phyloP scores from a whole-genome alignment of 2,113 vertebrate genomes.

The Indicator indicator region DNA sequence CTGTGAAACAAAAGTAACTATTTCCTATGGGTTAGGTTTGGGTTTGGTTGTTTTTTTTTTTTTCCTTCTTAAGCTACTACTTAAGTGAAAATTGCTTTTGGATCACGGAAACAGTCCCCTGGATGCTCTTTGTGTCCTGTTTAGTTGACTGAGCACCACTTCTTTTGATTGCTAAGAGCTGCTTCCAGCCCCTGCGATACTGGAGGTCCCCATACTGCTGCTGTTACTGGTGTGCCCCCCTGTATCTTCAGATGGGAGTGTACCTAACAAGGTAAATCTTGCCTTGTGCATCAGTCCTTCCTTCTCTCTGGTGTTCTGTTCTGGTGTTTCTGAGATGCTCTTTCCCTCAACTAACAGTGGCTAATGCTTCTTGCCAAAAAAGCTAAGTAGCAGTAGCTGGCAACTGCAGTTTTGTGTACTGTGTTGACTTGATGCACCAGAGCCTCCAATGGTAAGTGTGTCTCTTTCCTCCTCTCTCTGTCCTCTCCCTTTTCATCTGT shows the following conservation, averaged over 20 bases:
- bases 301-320: background rate
- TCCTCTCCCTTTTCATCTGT: background rate
- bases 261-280: background rate
- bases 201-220: background rate
- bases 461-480: background rate
- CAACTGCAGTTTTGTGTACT: background rate
- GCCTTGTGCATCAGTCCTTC: background rate
- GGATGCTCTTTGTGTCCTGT: background rate
- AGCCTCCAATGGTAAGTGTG: background rate
- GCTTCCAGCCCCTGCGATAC: background rate
- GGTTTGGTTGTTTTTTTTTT: background rate
- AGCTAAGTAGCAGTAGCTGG: background rate
- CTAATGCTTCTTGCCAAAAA: background rate
- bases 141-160: background rate
- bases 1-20: background rate
- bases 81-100: background rate
- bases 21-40: background rate
- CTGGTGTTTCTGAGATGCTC: background rate
- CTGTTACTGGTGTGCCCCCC: accelerated
- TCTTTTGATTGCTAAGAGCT: background rate
- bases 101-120: background rate
- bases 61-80: background rate
- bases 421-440: background rate
- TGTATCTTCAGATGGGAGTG: accelerated
- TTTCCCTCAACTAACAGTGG: background rate